These are phyloP conservation scores for Chaetophractus vellerosus DNA, from an alignment of 2,797 vertebrate species.

Conservation along the genomic window DNA sequence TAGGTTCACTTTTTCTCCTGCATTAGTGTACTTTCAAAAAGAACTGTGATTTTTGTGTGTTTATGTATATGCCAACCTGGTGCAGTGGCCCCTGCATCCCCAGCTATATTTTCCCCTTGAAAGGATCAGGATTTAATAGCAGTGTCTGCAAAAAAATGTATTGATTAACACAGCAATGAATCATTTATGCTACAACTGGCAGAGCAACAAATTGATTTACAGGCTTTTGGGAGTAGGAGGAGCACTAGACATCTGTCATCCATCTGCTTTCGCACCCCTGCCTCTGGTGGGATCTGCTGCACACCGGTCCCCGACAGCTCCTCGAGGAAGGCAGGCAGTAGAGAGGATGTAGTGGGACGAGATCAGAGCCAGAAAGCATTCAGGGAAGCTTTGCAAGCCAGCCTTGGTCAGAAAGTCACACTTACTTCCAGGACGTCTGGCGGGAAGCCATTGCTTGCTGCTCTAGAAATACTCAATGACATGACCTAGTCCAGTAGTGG, in stretches of 20 bases:
- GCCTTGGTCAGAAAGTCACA: background rate
- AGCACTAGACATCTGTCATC: background rate
- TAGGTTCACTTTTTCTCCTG: background rate
- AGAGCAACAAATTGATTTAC: background rate
- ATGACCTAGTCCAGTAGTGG: background rate
- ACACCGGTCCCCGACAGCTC: background rate
- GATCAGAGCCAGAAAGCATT: background rate
- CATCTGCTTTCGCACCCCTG: background rate
- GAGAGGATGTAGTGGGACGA: background rate
- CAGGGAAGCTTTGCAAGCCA: background rate
- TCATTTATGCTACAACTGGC: constrained; percentile 58
- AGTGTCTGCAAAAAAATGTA: constrained; percentile 43
- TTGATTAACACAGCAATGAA: constrained; percentile 56
- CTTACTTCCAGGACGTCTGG: constrained; percentile 13
- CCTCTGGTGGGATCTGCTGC: background rate
- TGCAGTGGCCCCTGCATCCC: background rate
- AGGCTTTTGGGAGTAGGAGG: constrained; percentile 31
- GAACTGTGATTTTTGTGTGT: background rate
- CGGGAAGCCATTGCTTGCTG: background rate
- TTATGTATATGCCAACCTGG: background rate
- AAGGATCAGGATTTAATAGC: constrained; percentile 16
- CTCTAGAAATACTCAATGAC: background rate
- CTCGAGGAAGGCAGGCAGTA: background rate
- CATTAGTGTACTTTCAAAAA: background rate
- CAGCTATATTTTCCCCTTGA: constrained; percentile 53